These are phyloP conservation scores for Pterobdella sp. DNA, from an alignment of 2,888 invertebrate genomes.

Conservation along the genomic window DNA sequence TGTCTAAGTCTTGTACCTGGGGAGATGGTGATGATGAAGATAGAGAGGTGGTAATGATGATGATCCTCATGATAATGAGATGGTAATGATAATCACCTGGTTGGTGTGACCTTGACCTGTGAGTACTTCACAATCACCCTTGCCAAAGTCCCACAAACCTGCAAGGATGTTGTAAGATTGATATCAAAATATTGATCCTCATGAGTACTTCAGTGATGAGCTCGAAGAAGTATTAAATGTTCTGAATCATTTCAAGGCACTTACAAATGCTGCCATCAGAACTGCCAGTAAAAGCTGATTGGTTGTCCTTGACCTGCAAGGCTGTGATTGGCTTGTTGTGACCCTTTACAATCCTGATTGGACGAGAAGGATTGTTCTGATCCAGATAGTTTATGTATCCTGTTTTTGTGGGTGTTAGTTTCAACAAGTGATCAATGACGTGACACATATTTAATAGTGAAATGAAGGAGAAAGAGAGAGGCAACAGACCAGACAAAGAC, in stretches of 20 bases:
- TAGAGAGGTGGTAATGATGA: too few relatives aligned
- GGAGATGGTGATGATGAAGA: not conserved
- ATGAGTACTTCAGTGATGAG: not conserved
- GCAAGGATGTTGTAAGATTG: too few relatives aligned
- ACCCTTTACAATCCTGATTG: constrained; percentile 75
- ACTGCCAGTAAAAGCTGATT: constrained; percentile 79
- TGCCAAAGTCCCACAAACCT: constrained; percentile 51
- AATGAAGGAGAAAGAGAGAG: not conserved
- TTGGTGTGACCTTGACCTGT: constrained; percentile 73
- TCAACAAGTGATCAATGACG: not conserved
- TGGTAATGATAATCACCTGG: constrained; percentile 55
- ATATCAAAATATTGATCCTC: not conserved
- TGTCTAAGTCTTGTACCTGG: constrained; percentile 72
- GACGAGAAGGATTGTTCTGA: constrained; percentile 71
- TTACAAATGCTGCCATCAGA: constrained; percentile 78
- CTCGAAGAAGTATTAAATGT: not conserved
- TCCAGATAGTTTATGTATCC: constrained; percentile 82
- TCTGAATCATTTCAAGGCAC: constrained; percentile 39
- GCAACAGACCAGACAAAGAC: constrained; percentile 69
- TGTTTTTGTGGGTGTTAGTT: not conserved
- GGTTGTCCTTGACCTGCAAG: constrained; percentile 60
- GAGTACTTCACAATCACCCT: constrained; percentile 64
- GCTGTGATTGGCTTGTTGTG: constrained; percentile 97
- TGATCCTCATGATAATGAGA: not conserved
- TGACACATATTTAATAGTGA: too few relatives aligned